Conservation (phyloP, 2,888 invertebrate genomes). For the Harpalus rufipes region DNA sequence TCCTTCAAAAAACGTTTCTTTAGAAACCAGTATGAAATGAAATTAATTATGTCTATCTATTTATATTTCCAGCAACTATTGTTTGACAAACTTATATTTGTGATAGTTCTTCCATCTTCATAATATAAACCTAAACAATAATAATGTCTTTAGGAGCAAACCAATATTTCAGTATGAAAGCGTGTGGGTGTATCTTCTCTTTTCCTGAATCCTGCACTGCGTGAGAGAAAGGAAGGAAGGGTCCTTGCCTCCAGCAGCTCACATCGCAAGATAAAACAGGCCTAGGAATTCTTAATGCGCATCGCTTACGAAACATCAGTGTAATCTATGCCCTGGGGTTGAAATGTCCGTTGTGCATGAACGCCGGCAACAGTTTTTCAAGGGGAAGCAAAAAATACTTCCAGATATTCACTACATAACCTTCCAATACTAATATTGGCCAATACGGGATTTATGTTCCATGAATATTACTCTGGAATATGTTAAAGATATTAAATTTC, state of each 20-base stretch:
- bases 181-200: not conserved
- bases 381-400: conserved; percentile 5
- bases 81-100: not conserved
- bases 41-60: too few species aligned
- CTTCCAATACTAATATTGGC: not conserved
- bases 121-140: not conserved
- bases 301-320: conserved; percentile 62
- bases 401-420: conserved; percentile 1
- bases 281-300: conserved; percentile 65
- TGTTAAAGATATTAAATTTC: not conserved
- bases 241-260: conserved; percentile 24
- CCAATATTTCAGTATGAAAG: not conserved
- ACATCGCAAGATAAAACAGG: conserved; percentile 62
- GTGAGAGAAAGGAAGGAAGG: conserved; percentile 17
- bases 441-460: conserved; percentile 31
- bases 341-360: conserved; percentile 44
- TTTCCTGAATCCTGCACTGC: not conserved
- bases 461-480: conserved; percentile 12
- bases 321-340: conserved; percentile 62
- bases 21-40: too few species aligned
- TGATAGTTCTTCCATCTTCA: not conserved
- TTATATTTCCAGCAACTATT: not conserved
- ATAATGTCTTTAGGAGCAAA: not conserved
- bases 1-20: too few species aligned
- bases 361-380: conserved; percentile 9